phyloP scores from a whole-genome alignment of 2,113 vertebrate species.

The Caranx ignobilis region DNA sequence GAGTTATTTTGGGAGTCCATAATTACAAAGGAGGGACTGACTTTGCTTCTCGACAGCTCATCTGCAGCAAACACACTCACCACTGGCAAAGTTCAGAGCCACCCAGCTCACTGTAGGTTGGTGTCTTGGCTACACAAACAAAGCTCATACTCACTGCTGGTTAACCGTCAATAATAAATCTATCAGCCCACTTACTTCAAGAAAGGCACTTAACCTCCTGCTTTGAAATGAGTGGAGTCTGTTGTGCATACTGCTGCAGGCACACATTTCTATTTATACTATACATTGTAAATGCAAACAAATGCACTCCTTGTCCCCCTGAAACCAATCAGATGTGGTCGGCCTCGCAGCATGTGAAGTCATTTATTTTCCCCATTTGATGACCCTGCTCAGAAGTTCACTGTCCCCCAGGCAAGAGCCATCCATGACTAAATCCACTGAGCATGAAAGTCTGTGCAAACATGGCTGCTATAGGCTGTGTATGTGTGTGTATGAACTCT shows the following conservation, averaged over 20 bases:
- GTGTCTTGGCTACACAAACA: neutral
- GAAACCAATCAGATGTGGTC: constrained; percentile 17
- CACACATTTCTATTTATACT: constrained; percentile 14
- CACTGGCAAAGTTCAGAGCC: constrained; percentile 30
- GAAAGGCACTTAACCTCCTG: neutral
- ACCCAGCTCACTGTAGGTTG: constrained; percentile 28
- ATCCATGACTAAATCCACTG: constrained; percentile 25
- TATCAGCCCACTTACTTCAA: neutral
- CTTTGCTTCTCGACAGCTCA: constrained; percentile 58
- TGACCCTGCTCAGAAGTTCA: constrained; percentile 44
- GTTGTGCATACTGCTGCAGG: neutral
- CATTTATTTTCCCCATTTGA: constrained; percentile 45
- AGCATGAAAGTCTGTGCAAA: constrained; percentile 42
- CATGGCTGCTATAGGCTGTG: neutral
- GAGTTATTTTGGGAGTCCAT: constrained; percentile 74
- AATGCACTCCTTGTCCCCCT: neutral
- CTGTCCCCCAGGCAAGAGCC: constrained; percentile 12
- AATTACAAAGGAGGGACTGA: constrained; percentile 81
- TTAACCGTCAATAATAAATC: constrained; percentile 4
- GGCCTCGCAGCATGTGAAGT: constrained; percentile 25
- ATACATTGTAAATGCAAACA: neutral
- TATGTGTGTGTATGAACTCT: constrained; percentile 9
- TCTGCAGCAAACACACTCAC: constrained; percentile 56
- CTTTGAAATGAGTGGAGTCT: constrained; percentile 6
- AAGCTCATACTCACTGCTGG: neutral